Evolutionary conservation across 2,113 vertebrate species (phyloP), one percentile per base, ranked within the genome.

Genomic region (Phoenicopterus ruber): DNA sequence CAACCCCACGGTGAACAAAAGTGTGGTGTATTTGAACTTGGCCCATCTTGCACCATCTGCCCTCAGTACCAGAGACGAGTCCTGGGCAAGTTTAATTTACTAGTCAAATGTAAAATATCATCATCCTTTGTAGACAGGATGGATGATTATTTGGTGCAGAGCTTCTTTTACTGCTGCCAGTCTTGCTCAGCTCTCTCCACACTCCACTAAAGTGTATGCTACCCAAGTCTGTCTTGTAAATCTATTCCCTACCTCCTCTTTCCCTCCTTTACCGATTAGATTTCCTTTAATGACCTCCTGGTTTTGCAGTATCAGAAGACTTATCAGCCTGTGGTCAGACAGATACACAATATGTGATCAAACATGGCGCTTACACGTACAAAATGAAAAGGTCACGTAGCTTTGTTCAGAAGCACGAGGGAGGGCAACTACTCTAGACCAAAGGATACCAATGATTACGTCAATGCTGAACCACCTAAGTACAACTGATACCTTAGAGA

Each of bases 121-220:
- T 26, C 46, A 78, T 57, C 46, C 49, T 85, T 73, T 46, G 32
- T 32, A 46, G 25, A 28, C 12, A 61, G 19, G 11, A n/a, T 34
- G 31, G 42, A 34, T 54, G 6, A 71, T 70, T 63, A 47, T 24
- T 44, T 1, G 4, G 38, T 69, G 34, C 31, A 70, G 42, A 84
- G 31, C 26, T 57, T 11, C 44, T 63, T 91, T 73, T 26, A 50
- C 50, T 55, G 24, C 38, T 72, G 20, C 14, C 46, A 72, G n/a
- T n/a, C 31, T 73, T 76, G 32, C 49, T 69, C 36, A 50, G 61
- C 19, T 31, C 16, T 78, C 32, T 74, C 26, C 55, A 31, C 13
- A 3, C 29, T 50, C 17, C 42, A 63, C 47, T 82, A 2, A 58
- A 52, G 36, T 3, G 2, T 15, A 74, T 0, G 2, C 28, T 47